These are phyloP conservation scores for Xyrauchen texanus DNA, from an alignment of 2,113 vertebrate genomes.

Conservation along the genomic window DNA sequence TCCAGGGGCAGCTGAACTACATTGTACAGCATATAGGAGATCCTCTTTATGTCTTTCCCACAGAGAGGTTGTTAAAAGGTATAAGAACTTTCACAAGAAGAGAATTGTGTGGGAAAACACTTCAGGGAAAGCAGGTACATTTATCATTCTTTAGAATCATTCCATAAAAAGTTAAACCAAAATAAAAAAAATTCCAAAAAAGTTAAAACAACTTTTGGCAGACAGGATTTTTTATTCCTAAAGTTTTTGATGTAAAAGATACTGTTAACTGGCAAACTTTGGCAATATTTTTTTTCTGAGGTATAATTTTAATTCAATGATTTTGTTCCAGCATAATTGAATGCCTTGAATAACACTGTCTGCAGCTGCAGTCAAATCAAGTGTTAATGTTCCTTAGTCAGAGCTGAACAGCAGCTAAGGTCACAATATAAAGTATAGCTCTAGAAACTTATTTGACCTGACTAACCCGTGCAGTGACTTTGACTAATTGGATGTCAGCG, in stretches of 20 bases:
- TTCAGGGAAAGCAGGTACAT: not conserved
- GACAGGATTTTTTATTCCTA: not conserved
- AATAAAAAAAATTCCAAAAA: too few species aligned
- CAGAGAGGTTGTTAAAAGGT: constrained; percentile 44
- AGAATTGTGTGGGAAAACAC: not conserved
- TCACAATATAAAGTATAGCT: constrained; percentile 44
- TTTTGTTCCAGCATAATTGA: constrained; percentile 35
- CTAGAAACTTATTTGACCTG: constrained; percentile 56
- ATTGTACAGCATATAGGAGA: constrained; percentile 65
- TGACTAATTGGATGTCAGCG: constrained; percentile 59
- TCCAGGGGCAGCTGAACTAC: constrained; percentile 68
- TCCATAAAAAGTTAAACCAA: not conserved
- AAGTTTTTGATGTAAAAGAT: not conserved
- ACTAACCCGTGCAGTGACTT: constrained; percentile 55
- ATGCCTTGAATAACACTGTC: not conserved
- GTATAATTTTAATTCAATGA: constrained; percentile 31
- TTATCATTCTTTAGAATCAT: not conserved
- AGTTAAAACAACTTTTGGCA: not conserved
- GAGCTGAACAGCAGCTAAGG: constrained; percentile 25
- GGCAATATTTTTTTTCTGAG: not conserved
- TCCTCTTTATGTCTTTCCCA: constrained; percentile 64
- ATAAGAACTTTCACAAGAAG: constrained; percentile 49
- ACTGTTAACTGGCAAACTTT: constrained; percentile 7
- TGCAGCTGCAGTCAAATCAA: not conserved
- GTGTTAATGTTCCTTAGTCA: constrained; percentile 12